Percentiles rank a stretch among this genome's conserved stretches.
phyloP scores from a whole-genome alignment of 1,140 invertebrate genomes.

The Saccostrea cuccullata region DNA sequence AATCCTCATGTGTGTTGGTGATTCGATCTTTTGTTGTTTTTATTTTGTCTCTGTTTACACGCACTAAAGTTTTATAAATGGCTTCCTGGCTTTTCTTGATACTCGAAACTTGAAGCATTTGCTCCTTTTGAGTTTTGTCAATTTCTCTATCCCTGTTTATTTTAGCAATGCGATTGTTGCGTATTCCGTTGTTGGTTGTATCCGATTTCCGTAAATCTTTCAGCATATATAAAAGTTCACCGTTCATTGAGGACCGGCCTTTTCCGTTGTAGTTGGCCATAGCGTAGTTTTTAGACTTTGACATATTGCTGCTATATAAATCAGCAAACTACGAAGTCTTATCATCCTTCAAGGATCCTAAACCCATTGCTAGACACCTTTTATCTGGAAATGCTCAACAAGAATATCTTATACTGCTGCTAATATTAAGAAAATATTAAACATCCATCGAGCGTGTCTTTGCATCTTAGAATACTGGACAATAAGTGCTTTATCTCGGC shows the following conservation, averaged over 20 bases:
- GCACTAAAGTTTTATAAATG: conserved; percentile 2
- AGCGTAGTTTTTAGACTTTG: not conserved
- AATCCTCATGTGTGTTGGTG: conserved; percentile 22
- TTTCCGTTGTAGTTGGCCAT: not conserved
- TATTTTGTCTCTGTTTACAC: conserved; percentile 37
- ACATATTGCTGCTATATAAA: not conserved
- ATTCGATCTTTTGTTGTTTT: not conserved
- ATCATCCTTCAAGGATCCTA: not conserved
- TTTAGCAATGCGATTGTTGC: not conserved
- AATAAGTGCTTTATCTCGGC: conserved; percentile 16
- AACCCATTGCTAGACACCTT: not conserved
- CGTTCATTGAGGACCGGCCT: conserved; percentile 9
- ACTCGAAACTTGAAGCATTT: conserved; percentile 23
- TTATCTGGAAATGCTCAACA: not conserved
- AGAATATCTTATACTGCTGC: not conserved
- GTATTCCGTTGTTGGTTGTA: not conserved
- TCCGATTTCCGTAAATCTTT: conserved; percentile 32
- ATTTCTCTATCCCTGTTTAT: conserved; percentile 3
- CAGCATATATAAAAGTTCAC: not conserved
- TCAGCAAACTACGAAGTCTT: not conserved
- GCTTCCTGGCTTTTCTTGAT: conserved; percentile 43
- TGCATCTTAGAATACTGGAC: conserved; percentile 5
- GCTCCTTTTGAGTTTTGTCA: conserved; percentile 25
- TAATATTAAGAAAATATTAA: conserved; percentile 5
- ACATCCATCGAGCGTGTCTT: not conserved